A percentile compares a stretch with the other conserved stretches of the same genome.
Evolutionary conservation across 2,113 vertebrate genomes (phyloP).

Genomic region (Nothocercus julius): DNA sequence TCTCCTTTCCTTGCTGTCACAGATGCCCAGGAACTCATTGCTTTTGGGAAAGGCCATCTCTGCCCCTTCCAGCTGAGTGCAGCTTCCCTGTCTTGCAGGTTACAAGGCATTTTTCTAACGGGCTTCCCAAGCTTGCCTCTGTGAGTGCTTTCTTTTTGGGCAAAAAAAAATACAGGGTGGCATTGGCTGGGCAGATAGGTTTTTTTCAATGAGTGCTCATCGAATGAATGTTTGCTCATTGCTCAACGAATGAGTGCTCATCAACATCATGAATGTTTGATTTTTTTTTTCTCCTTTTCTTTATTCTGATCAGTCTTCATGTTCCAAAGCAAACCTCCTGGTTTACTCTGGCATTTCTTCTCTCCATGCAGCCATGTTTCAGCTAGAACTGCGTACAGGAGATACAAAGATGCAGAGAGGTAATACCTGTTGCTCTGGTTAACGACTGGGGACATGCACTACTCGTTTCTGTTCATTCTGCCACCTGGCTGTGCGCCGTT

Average conservation of each 20-base stretch:
- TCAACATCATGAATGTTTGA: background rate
- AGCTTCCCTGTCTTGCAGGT: background rate
- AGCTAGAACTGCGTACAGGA: background rate
- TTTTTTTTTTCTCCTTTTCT: background rate
- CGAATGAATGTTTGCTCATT: too few species aligned
- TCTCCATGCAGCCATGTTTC: background rate
- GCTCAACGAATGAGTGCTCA: too few species aligned
- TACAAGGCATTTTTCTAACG: background rate
- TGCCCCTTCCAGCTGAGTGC: background rate
- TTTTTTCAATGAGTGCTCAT: background rate
- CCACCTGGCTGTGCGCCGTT: background rate
- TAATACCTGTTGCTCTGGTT: background rate
- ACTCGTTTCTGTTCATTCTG: rapidly evolving
- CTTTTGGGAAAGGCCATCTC: rapidly evolving
- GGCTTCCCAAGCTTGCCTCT: background rate
- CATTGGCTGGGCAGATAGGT: background rate
- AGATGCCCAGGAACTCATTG: background rate
- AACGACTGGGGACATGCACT: background rate
- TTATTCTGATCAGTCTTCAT: rapidly evolving
- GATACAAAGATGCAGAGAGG: background rate
- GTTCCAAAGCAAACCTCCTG: background rate
- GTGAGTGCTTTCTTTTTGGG: background rate
- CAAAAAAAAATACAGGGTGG: background rate
- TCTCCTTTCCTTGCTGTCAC: background rate
- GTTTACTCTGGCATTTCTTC: background rate